Evolutionary conservation across 2,113 vertebrate genomes (phyloP), one percentile per base, ranked within the genome.

Genomic region (Tachycineta bicolor): DNA sequence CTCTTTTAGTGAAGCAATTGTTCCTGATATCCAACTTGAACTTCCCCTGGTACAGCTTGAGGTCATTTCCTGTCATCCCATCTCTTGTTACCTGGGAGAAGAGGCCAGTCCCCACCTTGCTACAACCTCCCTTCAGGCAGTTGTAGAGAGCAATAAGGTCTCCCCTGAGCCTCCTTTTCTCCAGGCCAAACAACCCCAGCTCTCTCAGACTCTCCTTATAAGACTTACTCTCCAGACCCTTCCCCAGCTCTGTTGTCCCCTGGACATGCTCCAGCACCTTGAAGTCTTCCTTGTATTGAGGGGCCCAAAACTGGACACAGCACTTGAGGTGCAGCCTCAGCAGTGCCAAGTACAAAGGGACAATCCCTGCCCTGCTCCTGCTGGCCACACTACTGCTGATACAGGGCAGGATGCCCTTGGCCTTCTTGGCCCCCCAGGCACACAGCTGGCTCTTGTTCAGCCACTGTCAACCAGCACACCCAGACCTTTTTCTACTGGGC

Each of bases 311-410:
- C 23, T 22, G 46, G 11, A 41, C 24, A 31, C n/a, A 25, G 78
- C 5, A 31, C 21, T 26, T 1, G 11, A 55, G n/a, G 6, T 3
- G 6, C 10, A 26, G 21, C 21, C 31, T 19, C 18, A 43, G 2
- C 47, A 13, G 12, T 31, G 10, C 25, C 0, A 0, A 55, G 17
- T 23, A 31, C 41, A 62, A 1, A 4, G 25, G 10, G 20, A 14
- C 2, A 12, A 11, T 22, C 20, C 0, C 3, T 69, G 12, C 29
- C 10, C 31, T 11, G 25, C 0, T 55, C 34, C 41, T 34, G 34
- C n/a, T 55, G 47, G 21, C 14, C 37, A 39, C 39, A 14, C 1
- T 2, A 2, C 15, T 33, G 3, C 33, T 67, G 86, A 14, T 5
- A 2, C 12, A 24, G 4, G 1, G 33, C 33, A 20, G 59, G 28